Conservation (phyloP, 2,113 vertebrate species). For the Leuciscus idus region DNA sequence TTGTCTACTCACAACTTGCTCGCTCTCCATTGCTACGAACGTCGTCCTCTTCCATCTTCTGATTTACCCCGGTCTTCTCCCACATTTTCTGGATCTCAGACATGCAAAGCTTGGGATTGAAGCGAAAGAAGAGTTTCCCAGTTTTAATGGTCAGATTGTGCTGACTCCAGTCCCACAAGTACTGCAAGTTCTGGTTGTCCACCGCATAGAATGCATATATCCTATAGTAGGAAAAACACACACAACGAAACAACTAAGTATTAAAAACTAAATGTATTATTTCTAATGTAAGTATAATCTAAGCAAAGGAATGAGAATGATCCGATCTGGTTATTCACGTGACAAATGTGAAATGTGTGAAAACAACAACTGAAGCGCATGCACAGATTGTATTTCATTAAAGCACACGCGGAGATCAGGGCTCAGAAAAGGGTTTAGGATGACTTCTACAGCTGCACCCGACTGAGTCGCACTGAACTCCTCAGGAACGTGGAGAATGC, state of each 20-base stretch:
- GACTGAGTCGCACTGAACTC: conserved; percentile 54
- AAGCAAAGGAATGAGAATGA: not conserved
- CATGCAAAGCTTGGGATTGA: conserved; percentile 93
- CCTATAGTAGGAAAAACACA: conserved; percentile 67
- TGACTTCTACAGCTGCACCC: conserved; percentile 43
- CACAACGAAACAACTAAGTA: conserved; percentile 9
- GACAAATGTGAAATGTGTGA: conserved; percentile 12
- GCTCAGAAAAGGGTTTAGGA: conserved; percentile 51
- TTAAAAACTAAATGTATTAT: not conserved
- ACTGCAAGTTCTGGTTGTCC: conserved; percentile 94
- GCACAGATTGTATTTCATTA: conserved; percentile 34
- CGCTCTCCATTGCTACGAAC: conserved; percentile 92
- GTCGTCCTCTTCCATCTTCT: conserved; percentile 86
- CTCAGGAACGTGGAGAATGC: conserved; percentile 68
- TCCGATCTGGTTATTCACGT: not conserved
- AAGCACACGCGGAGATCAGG: conserved; percentile 4
- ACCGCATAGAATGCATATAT: conserved; percentile 92
- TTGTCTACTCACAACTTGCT: conserved; percentile 89
- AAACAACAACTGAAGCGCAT: conserved; percentile 28
- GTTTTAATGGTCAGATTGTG: conserved; percentile 93
- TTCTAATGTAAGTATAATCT: not conserved
- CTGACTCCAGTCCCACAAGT: conserved; percentile 95
- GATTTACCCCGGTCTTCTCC: conserved; percentile 84
- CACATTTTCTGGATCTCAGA: conserved; percentile 96
- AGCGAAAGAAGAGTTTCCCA: conserved; percentile 92